Percentiles rank a stretch among this genome's conserved stretches.
Evolutionary conservation across 2,888 invertebrate genomes (phyloP).

Genomic region (Polydrusus cervinus): DNA sequence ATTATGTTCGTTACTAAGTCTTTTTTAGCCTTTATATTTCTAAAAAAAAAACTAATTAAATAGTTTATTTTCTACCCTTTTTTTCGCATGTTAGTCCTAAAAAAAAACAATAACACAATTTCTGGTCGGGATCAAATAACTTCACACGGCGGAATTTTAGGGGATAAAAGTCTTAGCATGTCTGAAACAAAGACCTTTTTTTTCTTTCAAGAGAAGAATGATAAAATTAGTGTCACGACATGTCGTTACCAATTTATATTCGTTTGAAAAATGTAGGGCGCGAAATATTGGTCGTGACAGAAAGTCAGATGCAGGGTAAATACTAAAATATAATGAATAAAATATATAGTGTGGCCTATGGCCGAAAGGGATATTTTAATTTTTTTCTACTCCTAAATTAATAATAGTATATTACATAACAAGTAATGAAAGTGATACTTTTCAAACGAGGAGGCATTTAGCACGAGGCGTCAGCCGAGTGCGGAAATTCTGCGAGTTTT

Average conservation of each 20-base stretch:
- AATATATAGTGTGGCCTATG: not conserved
- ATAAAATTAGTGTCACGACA: slow-evolving; percentile 11
- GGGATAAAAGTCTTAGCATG: slow-evolving; percentile 21
- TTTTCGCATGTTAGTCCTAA: not conserved
- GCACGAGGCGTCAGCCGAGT: too few relatives aligned
- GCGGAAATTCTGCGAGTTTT: too few relatives aligned
- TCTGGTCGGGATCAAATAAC: slow-evolving; percentile 6
- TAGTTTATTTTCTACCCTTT: not conserved
- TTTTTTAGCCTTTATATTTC: not conserved
- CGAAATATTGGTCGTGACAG: not conserved
- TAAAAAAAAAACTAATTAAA: not conserved
- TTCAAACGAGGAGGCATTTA: too few relatives aligned
- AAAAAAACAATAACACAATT: slow-evolving; percentile 14
- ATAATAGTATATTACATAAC: too few relatives aligned
- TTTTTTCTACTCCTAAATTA: too few relatives aligned
- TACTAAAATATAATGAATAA: not conserved
- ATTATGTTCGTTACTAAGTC: too few relatives aligned
- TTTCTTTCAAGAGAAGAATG: slow-evolving; percentile 12
- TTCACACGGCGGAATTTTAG: not conserved
- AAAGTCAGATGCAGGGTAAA: not conserved
- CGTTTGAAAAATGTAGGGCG: not conserved
- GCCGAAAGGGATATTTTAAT: not conserved
- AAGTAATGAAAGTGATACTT: too few relatives aligned
- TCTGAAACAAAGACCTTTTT: slow-evolving; percentile 2
- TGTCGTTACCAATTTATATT: slow-evolving; percentile 15